Conservation (phyloP, 2,113 vertebrate species). For the Rostratula benghalensis region DNA sequence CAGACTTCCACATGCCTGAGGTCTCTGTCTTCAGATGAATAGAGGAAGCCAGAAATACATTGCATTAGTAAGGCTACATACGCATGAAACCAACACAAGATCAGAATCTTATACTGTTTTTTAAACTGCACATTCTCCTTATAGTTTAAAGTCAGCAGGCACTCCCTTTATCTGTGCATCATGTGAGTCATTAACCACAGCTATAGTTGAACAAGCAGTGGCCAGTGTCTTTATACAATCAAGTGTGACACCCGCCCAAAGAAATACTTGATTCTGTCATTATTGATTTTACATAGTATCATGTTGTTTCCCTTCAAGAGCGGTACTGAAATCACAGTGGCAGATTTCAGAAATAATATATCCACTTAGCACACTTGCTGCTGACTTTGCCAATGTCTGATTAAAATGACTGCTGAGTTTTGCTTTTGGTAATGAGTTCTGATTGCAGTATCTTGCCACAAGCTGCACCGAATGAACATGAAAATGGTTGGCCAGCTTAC, state of each 20-base stretch:
- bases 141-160: not conserved
- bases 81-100: not conserved
- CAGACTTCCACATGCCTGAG: not conserved
- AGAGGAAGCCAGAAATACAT: not conserved
- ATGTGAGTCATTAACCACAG: constrained; percentile 7
- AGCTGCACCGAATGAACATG: not conserved
- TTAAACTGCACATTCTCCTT: not conserved
- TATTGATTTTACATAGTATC: not conserved
- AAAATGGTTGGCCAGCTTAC: not conserved
- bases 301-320: constrained; percentile 20
- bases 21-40: not conserved
- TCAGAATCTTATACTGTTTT: not conserved
- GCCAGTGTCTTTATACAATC: not conserved
- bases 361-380: not conserved
- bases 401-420: constrained; percentile 43
- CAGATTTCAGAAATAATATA: constrained; percentile 37
- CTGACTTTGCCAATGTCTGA: constrained; percentile 43
- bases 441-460: constrained; percentile 44
- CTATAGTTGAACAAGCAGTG: not conserved
- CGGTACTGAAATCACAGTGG: not conserved
- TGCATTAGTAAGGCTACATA: not conserved
- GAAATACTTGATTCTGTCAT: constrained; percentile 7
- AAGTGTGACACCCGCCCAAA: not conserved
- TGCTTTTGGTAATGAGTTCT: constrained; percentile 33
- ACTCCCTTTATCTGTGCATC: not conserved